Evolutionary conservation across 2,113 vertebrate species (phyloP), one percentile per base, ranked within the genome.

Genomic region (Taurulus bubalis): DNA sequence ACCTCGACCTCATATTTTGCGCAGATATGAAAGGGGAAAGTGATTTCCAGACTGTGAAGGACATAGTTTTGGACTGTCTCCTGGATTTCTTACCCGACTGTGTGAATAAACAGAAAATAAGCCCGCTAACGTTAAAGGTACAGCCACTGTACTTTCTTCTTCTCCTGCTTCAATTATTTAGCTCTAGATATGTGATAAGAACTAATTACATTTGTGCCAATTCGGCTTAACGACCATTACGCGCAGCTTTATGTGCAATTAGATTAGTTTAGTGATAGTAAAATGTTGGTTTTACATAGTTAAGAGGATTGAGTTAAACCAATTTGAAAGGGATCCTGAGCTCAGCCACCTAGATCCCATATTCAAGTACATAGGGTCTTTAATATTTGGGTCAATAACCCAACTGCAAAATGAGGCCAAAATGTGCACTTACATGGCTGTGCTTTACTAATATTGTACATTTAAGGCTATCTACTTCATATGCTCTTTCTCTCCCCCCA

Each of bases 1-100:
- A 99, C 93, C 95, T 99, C 79, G 98, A 99, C 93, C 97, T 99
- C 78, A 99, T 99, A 93, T 99, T 99, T 94, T 97, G 97, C 85
- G 97, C 96, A 16, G 97, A 99, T 70, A 95, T 99, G 83, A 97
- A 96, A 78, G 97, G 97, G 20, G 98, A 99, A 92, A 95, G 94
- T 69, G 97, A 98, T 89, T 99, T 99, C 94, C 98, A 99, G 95
- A 97, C 94, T 64, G 97, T 99, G 84, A 99, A 99, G 90, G 97
- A 99, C 93, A 98, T 98, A 49, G 98, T 99, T 90, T 93, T 99
- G 92, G 98, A 99, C 93, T 99, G 97, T 92, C 97, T 99, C 58
- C 94, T 99, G 95, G 98, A 99, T 93, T 99, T 99, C 94, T 94
- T 99, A 77, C 98, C 98, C 45, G 97, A 97, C 83, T 98, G 98